These are phyloP conservation scores for Muntiacus reevesi DNA, from an alignment of 2,113 vertebrate genomes.

Conservation along the genomic window DNA sequence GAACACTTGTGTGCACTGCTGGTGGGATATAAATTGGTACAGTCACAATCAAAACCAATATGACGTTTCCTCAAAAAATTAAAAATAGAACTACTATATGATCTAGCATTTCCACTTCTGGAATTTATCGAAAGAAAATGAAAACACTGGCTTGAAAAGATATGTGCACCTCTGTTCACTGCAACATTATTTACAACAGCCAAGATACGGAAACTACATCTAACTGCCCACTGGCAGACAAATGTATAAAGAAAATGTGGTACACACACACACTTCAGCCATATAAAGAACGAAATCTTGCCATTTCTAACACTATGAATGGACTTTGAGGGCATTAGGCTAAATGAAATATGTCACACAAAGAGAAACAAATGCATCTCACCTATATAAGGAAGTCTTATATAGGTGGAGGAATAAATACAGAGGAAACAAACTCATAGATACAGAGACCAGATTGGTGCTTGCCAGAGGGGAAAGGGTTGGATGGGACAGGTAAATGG, in stretches of 20 bases:
- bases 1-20: neutral
- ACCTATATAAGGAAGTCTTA: neutral
- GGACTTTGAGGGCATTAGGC: neutral
- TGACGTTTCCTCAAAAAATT: neutral
- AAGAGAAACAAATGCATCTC: neutral
- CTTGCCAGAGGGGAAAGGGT: neutral
- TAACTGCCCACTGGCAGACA: neutral
- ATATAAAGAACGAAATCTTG: neutral
- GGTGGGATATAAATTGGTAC: neutral
- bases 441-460: neutral
- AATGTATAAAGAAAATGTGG: neutral
- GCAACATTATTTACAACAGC: neutral
- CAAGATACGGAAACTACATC: neutral
- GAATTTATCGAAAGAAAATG: neutral
- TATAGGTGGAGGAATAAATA: neutral
- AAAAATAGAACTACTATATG: neutral
- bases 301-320: neutral
- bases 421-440: neutral
- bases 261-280: neutral
- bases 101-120: neutral
- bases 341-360: neutral
- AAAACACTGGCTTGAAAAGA: neutral
- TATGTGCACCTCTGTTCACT: neutral
- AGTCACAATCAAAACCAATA: neutral
- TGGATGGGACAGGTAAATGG: neutral